Conservation (phyloP, 2,113 vertebrate species). For the Charina bottae region DNA sequence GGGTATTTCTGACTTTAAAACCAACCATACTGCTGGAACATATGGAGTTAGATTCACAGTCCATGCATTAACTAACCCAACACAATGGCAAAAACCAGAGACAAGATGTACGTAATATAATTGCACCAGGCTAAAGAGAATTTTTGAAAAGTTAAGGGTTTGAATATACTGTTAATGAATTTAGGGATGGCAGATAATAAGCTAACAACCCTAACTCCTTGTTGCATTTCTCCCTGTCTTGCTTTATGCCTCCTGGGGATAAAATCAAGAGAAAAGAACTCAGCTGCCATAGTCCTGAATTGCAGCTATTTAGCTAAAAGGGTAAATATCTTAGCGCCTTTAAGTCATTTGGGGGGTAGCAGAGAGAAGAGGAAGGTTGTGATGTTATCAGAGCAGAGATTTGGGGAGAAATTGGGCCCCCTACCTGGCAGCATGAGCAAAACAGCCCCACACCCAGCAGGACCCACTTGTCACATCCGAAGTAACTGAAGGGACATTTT, state of each 20-base stretch:
- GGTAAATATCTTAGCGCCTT: neutral
- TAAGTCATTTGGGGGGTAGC: neutral
- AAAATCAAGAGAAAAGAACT: neutral
- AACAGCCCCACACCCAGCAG: neutral
- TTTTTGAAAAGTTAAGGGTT: neutral
- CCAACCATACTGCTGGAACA: neutral
- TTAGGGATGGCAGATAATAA: neutral
- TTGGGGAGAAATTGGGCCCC: neutral
- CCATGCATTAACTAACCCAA: neutral
- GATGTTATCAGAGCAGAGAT: neutral
- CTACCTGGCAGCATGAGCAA: neutral
- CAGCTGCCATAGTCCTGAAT: neutral
- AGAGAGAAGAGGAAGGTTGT: neutral
- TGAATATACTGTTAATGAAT: neutral
- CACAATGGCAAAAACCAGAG: neutral
- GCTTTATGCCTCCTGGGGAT: neutral
- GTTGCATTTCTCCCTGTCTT: neutral
- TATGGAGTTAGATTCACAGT: neutral
- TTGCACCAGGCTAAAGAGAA: conserved; percentile 10
- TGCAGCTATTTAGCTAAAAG: neutral
- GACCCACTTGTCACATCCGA: neutral
- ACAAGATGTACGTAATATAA: conserved; percentile 7
- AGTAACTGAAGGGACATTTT: neutral
- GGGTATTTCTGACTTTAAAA: conserved; percentile 1
- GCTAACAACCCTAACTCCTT: neutral